Percentiles rank a stretch among this genome's conserved stretches.
Conservation (phyloP, 2,113 vertebrate species). For the Trochalopteron elliotii region DNA sequence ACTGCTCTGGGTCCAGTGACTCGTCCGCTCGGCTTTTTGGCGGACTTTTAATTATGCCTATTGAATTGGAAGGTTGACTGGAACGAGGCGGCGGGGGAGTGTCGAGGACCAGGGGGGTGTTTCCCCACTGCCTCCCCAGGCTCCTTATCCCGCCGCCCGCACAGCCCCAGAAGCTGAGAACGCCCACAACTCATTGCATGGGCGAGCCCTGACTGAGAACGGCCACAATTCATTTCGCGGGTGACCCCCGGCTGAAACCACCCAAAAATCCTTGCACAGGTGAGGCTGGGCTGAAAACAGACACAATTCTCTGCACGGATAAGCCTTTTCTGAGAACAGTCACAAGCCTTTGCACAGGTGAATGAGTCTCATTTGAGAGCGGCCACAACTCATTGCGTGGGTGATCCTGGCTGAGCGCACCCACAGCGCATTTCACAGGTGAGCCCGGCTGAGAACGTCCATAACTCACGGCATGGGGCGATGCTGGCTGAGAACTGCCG, state of each 20-base stretch:
- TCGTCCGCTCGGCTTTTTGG: background rate
- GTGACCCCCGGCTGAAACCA: rapidly evolving
- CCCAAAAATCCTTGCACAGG: background rate
- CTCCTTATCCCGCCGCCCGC: rapidly evolving
- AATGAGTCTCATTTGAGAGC: background rate
- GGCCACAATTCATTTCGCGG: rapidly evolving
- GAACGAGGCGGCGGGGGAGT: rapidly evolving
- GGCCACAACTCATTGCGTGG: background rate
- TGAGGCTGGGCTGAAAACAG: background rate
- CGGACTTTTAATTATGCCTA: background rate
- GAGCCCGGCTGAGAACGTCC: background rate
- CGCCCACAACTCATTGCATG: rapidly evolving
- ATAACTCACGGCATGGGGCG: rapidly evolving
- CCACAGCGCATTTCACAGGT: rapidly evolving
- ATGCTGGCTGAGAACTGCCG: background rate
- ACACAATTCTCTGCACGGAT: rapidly evolving
- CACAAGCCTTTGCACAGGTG: rapidly evolving
- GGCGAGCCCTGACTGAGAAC: background rate
- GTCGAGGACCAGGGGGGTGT: rapidly evolving
- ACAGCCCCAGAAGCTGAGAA: background rate
- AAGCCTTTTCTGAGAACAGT: rapidly evolving
- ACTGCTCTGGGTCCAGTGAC: background rate
- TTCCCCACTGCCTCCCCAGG: background rate
- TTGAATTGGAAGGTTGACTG: background rate
- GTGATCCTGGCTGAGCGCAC: background rate